Conservation (phyloP, 2,888 invertebrate genomes). For the Archips xylosteana region DNA sequence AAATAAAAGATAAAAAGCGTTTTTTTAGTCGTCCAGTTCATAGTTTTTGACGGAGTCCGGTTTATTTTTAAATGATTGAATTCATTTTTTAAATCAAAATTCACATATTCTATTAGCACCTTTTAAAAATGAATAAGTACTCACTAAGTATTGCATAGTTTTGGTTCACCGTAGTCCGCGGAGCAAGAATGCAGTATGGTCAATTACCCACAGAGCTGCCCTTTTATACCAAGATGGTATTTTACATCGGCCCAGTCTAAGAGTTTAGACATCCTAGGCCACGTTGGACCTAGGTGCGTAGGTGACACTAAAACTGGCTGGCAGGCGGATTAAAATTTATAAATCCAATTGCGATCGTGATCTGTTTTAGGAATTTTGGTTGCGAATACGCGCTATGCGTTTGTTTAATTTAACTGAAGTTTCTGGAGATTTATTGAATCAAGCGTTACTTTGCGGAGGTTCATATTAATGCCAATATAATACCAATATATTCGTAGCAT, state of each 20-base stretch:
- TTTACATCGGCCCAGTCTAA: slow-evolving; percentile 51
- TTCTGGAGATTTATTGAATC: no score
- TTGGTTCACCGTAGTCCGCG: slow-evolving; percentile 55
- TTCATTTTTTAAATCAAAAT: no score
- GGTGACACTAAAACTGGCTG: slow-evolving; percentile 20
- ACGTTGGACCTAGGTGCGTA: slow-evolving; percentile 35
- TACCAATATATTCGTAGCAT: no score
- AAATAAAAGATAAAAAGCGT: no score
- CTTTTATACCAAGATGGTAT: slow-evolving; percentile 72
- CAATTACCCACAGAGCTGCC: slow-evolving; percentile 57
- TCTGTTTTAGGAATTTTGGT: background rate
- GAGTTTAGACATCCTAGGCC: slow-evolving; percentile 55
- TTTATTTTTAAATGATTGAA: no score
- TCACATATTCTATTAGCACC: no score
- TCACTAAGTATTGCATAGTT: slow-evolving; percentile 73
- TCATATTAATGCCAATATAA: no score
- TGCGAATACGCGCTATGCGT: background rate
- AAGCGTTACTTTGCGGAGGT: no score
- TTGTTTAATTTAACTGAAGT: background rate
- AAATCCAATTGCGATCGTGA: slow-evolving; percentile 7
- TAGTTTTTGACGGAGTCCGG: no score
- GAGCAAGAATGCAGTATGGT: slow-evolving; percentile 65
- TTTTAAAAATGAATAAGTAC: slow-evolving; percentile 50
- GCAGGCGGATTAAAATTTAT: slow-evolving; percentile 28
- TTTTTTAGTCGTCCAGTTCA: no score